phyloP scores from a whole-genome alignment of 1,140 invertebrate genomes.

The Manduca sexta region DNA sequence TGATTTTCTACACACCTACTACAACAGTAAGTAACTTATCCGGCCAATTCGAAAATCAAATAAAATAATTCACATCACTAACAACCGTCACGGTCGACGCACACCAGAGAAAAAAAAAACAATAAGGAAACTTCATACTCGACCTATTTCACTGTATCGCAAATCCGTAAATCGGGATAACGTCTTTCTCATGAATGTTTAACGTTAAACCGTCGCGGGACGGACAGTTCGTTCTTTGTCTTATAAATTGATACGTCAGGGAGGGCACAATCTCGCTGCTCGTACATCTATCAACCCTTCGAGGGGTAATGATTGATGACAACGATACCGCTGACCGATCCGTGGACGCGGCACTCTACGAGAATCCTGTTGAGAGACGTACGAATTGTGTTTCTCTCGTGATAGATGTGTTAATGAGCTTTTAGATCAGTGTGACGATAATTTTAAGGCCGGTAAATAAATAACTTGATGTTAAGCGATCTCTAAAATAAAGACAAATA shows the following conservation, averaged over 20 bases:
- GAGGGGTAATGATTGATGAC: slow-evolving; percentile 59
- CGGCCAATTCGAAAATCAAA: no score
- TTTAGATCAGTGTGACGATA: no score
- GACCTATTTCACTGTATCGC: neutral
- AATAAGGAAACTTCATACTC: neutral
- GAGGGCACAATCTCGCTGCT: slow-evolving; percentile 47
- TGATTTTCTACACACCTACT: no score
- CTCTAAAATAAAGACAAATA: no score
- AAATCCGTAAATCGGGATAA: slow-evolving; percentile 1
- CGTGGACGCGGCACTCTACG: no score
- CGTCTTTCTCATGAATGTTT: slow-evolving; percentile 21
- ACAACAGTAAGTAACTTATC: no score
- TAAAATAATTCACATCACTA: neutral
- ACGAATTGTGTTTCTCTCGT: no score
- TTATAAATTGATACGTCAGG: slow-evolving; percentile 68
- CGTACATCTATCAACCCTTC: slow-evolving; percentile 46
- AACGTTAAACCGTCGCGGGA: slow-evolving; percentile 42
- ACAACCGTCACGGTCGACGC: neutral
- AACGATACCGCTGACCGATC: slow-evolving; percentile 7
- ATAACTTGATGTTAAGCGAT: no score
- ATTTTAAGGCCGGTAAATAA: no score
- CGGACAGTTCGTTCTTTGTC: slow-evolving; percentile 63
- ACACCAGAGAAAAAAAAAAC: neutral
- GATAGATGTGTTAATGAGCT: no score
- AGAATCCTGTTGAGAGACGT: no score